Base-by-base conservation (phyloP, 1,140 invertebrate species). In the Listronotus bonariensis region DNA sequence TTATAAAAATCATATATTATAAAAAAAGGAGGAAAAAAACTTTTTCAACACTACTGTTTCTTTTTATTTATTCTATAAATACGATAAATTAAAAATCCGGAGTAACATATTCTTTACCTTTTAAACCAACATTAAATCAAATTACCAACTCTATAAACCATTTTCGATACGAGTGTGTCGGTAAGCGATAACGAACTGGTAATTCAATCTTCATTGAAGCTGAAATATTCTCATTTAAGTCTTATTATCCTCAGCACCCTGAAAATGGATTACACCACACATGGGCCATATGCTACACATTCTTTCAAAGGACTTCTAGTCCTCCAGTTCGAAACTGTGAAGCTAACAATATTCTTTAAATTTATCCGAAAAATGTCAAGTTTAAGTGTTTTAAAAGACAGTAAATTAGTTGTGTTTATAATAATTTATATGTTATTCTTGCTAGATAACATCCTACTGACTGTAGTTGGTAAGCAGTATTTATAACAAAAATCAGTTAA, bases 381-480 rank as follows among this genome's bases (percentile, higher is more conserved):
- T 34, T 68, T 70, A 68, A 26, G 58, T 34, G 12, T 7, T n/a
- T 6, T 74, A 11, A 74, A 71, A 56, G 71, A 78, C 48, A 77
- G 77, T 5, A 79, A 80, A 49, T 61, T 77, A 3, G 67, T 81
- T 12, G 75, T 85, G 31, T 84, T 87, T 38, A 68, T 79, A n/a
- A 80, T 86, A 53, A 85, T 89, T 52, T 89, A 89, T 74, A 71
- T 88, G 40, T 86, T 87, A 26, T 82, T 91, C 61, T 82, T 92
- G 64, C 77, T 91, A 73, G 89, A 92, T 81, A 92, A 92, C 80
- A 84, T 91, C 59, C 80, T 92, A 10, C 78, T 92, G 17, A 92
- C 90, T 12, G 88, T 91, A 46, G 89, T 92, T 58, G 90, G 89
- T 92, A 82, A 87, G 87, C 82, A 26, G 15, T 34, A n/a, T 54